Base-by-base conservation (phyloP, 2,888 invertebrate species). In the Chrysina gloriosa region DNA sequence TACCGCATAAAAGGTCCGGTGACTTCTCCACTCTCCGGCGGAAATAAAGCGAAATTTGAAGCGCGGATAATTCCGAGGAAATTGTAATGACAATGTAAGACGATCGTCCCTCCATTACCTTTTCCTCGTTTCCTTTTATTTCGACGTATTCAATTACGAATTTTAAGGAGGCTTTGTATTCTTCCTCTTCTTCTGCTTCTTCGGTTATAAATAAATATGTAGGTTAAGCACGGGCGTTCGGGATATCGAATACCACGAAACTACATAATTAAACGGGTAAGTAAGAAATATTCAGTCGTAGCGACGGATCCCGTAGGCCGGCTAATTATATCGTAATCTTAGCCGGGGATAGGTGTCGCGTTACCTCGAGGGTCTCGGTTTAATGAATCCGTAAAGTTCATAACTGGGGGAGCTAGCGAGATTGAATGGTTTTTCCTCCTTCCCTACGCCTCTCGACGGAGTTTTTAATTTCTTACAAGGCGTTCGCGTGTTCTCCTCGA, bases 291-390 rank as follows among this genome's bases (percentile, higher is more conserved):
- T 21, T 45, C 19, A 21, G 9, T 9, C 4, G 19, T 9, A 21
- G 16, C 19, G 1, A 16, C 9, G 45, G 16, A 45, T 45, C 45
- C 9, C 19, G 45, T 45, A 9, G 19, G 21, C 45, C 19, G 21
- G 42, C 42, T 61, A 61, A 61, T 61, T 61, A 61, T 42, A 27
- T 61, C 42, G 58, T 61, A 61, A 61, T 61, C 42, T 27, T 42
- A 61, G n/a, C 42, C 42, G 29, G 42, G 29, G 27, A n/a, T 19
- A 61, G 9, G 58, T 61, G 58, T 61, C 58, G 29, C 14, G 14
- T 61, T 61, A 45, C 42, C 14, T 16, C 27, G 25, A 42, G n/a
- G 4, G 42, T 25, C 42, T 9, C 42, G 42, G 16, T 14, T 21
- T 61, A 61, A 61, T 42, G 58, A 61, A 61, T 36, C 58, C 45